Evolutionary conservation across 2,113 vertebrate genomes (phyloP).

Genomic region (Prietella phreatophila): DNA sequence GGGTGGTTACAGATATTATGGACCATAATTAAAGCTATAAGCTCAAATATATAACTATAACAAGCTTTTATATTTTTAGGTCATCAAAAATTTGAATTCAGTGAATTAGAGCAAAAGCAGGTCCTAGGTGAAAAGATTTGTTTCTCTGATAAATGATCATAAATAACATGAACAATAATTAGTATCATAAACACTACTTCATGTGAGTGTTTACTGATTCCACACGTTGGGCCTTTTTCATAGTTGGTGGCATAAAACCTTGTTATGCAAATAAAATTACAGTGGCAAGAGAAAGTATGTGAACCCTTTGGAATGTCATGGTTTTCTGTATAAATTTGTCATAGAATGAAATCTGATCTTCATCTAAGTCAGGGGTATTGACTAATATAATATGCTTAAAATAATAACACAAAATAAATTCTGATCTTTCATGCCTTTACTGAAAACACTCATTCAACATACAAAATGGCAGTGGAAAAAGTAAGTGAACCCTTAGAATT

Average conservation of each 20-base stretch:
- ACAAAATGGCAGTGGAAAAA: no score
- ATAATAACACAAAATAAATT: no score
- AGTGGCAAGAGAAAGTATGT: no score
- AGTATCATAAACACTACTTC: background rate
- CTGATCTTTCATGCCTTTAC: no score
- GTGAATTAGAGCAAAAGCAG: background rate
- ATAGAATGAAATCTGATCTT: no score
- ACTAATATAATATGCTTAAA: no score
- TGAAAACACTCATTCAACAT: no score
- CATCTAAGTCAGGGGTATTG: no score
- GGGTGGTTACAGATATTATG: background rate
- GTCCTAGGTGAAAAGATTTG: background rate
- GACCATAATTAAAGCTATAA: background rate
- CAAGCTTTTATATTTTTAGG: background rate
- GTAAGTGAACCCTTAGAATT: no score
- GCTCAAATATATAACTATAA: background rate
- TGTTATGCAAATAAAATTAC: background rate
- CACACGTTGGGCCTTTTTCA: background rate
- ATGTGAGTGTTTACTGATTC: background rate
- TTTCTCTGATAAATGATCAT: background rate
- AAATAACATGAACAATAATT: background rate
- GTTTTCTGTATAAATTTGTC: no score
- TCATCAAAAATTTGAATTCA: background rate
- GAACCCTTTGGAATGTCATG: no score
- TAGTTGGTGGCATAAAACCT: background rate